Base-by-base conservation (phyloP, 2,888 invertebrate genomes). In the Melieria crassipennis region DNA sequence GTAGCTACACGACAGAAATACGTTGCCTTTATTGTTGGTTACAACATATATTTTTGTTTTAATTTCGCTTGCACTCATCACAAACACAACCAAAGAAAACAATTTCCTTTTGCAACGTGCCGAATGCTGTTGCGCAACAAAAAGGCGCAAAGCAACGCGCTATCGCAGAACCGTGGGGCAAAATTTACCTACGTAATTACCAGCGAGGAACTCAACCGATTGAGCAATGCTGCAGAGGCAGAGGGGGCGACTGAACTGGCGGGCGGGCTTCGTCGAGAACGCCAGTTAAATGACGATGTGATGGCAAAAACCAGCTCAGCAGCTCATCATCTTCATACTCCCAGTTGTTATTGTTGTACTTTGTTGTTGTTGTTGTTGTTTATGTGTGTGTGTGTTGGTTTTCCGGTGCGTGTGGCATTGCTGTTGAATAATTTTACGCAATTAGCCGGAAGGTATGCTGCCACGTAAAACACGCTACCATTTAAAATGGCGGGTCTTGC, bases 361-460 rank as follows among this genome's bases (percentile, higher is more conserved):
- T 30, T 30, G 30, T 30, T 30, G 30, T 30, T 30, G 30, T 30
- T 30, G 30, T 30, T 30, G 30, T 30, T 30, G 30, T 3, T 30
- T 30, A 2, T 30, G 30, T 30, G 30, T 30, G 30, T 30, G 30
- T 48, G 13, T 64, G 55, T 10, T 7, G 3, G 7, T 30, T 30
- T 11, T 48, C 4, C 30, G 43, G 64, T 42, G 43, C 58, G 43
- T 52, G 30, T 60, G 61, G 55, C 46, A 62, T 71, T 73, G 73
- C 73, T 76, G 75, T 76, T 74, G 74, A 75, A 73, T 75, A 72
- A 74, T 75, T 76, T 74, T 69, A 61, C 62, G 70, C 75, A 74
- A 75, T 76, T 74, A 72, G 70, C 76, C 75, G 73, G 67, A 75
- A 74, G 75, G 47, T 61, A 47, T 47, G 16, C 42, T n/a, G 56